Percentiles rank a stretch among this genome's conserved stretches.
These are phyloP conservation scores for Eulimnadia texana DNA, from an alignment of 1,140 invertebrate genomes.

Conservation along the genomic window DNA sequence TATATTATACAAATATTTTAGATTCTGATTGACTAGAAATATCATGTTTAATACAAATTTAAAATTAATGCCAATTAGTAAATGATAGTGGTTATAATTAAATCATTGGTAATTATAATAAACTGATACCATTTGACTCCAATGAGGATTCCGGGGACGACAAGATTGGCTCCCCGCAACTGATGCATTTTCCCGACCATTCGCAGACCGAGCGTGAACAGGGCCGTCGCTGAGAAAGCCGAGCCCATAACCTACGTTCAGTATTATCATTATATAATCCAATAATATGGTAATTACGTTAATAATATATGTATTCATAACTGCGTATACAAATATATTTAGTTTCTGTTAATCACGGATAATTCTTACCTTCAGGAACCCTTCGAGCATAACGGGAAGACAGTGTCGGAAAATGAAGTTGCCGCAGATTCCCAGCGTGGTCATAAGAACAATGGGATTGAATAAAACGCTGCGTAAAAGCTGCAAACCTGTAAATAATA, in stretches of 20 bases:
- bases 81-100: too few relatives aligned
- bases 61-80: too few relatives aligned
- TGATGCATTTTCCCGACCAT: slow-evolving; percentile 83
- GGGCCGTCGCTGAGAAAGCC: slow-evolving; percentile 76
- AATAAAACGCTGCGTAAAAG: slow-evolving; percentile 50
- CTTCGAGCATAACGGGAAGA: slow-evolving; percentile 54
- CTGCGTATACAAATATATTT: too few relatives aligned
- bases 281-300: too few relatives aligned
- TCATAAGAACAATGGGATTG: slow-evolving; percentile 89
- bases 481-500: slow-evolving; percentile 14
- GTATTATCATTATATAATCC: neutral
- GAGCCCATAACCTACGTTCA: slow-evolving; percentile 53
- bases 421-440: slow-evolving; percentile 69
- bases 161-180: slow-evolving; percentile 52
- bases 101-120: too few relatives aligned
- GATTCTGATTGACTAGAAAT: too few relatives aligned
- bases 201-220: slow-evolving; percentile 76
- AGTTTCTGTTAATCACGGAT: too few relatives aligned
- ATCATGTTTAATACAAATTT: too few relatives aligned
- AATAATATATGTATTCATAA: too few relatives aligned
- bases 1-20: too few relatives aligned
- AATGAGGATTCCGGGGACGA: slow-evolving; percentile 73
- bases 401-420: slow-evolving; percentile 67
- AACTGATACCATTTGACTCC: slow-evolving; percentile 65
- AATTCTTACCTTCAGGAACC: slow-evolving; percentile 51